These are phyloP conservation scores for Pachycephala philippinensis DNA, from an alignment of 2,113 vertebrate genomes.

Conservation along the genomic window DNA sequence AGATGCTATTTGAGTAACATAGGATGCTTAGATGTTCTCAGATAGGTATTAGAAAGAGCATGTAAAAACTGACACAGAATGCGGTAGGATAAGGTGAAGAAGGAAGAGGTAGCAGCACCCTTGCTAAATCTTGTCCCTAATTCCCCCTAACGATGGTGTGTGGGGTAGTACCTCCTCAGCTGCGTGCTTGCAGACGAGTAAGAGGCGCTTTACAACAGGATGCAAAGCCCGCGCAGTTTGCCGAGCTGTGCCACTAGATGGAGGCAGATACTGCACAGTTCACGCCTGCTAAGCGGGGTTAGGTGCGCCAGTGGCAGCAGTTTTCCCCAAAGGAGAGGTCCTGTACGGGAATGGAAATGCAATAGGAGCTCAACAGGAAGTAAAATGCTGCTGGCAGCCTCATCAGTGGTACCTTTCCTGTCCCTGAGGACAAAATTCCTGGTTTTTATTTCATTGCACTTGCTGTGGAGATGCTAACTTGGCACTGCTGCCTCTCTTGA, in stretches of 20 bases:
- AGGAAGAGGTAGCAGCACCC: neutral
- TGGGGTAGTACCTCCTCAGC: neutral
- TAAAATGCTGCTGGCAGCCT: neutral
- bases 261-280: neutral
- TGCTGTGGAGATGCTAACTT: neutral
- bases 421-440: neutral
- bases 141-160: neutral
- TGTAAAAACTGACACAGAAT: neutral
- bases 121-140: neutral
- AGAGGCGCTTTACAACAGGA: rapidly evolving
- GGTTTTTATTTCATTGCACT: neutral
- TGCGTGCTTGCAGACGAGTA: neutral
- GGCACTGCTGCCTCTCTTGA: neutral
- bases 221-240: neutral
- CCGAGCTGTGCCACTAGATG: neutral
- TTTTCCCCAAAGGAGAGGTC: neutral
- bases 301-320: rapidly evolving
- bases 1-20: neutral
- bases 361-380: neutral
- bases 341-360: rapidly evolving
- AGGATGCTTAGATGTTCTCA: neutral
- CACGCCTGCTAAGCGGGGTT: rapidly evolving
- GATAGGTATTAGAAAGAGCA: neutral
- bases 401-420: neutral
- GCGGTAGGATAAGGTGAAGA: neutral